Evolutionary conservation across 2,113 vertebrate genomes (phyloP).

Genomic region (Lamprotornis superbus): DNA sequence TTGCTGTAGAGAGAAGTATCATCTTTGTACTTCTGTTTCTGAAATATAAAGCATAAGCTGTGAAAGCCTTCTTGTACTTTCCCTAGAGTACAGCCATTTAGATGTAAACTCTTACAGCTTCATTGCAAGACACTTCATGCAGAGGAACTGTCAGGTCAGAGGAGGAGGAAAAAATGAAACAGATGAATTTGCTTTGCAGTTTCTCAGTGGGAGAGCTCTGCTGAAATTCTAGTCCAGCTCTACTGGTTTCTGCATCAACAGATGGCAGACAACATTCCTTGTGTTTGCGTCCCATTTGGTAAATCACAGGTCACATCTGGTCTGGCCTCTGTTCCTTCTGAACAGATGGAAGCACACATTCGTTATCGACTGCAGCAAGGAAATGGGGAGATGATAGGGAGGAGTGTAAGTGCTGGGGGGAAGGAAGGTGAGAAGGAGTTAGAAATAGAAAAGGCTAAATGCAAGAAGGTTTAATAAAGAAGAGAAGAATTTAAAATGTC

Average conservation of each 20-base stretch:
- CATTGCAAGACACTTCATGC: slow-evolving; percentile 6
- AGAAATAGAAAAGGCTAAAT: not conserved
- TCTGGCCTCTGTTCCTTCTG: slow-evolving; percentile 59
- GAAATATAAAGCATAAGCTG: slow-evolving; percentile 12
- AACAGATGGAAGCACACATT: slow-evolving; percentile 73
- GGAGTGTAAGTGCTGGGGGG: accelerated
- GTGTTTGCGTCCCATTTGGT: slow-evolving; percentile 72
- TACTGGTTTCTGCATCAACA: slow-evolving; percentile 77
- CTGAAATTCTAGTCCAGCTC: slow-evolving; percentile 66
- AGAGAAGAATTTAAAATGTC: not conserved
- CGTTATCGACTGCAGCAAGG: not conserved
- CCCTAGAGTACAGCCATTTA: slow-evolving; percentile 20
- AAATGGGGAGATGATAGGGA: not conserved
- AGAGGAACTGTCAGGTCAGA: slow-evolving; percentile 66
- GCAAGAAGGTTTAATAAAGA: not conserved
- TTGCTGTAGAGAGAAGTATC: not conserved
- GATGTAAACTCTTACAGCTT: slow-evolving; percentile 51
- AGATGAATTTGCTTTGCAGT: slow-evolving; percentile 61
- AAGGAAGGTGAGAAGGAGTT: not conserved
- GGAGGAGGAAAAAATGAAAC: slow-evolving; percentile 45
- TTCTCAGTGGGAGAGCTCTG: slow-evolving; percentile 60
- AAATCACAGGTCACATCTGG: slow-evolving; percentile 84
- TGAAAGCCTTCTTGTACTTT: slow-evolving; percentile 24
- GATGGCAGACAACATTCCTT: slow-evolving; percentile 78
- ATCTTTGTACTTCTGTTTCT: not conserved